Evolutionary conservation across 2,113 vertebrate genomes (phyloP).

Genomic region (Cygnus atratus): DNA sequence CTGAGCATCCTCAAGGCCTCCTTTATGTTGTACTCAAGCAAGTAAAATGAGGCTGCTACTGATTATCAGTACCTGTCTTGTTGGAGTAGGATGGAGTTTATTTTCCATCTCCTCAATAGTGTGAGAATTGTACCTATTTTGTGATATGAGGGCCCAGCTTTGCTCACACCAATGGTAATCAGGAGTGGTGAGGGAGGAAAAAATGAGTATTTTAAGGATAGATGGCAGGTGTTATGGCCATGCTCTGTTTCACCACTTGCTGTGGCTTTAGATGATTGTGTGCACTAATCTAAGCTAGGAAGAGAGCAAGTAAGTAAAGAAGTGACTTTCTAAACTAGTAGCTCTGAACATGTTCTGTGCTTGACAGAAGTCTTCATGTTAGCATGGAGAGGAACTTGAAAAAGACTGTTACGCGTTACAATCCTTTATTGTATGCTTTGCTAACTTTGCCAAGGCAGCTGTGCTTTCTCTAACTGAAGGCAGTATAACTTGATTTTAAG

Average conservation of each 20-base stretch:
- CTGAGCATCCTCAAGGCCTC: no score
- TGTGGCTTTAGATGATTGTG: not conserved
- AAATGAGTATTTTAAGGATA: accelerated
- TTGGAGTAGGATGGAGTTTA: not conserved
- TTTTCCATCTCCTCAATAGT: accelerated
- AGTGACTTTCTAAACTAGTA: not conserved
- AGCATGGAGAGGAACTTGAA: not conserved
- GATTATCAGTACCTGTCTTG: not conserved
- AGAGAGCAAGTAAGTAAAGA: not conserved
- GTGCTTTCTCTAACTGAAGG: not conserved
- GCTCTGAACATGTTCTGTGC: not conserved
- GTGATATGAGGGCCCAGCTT: accelerated
- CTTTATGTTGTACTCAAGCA: not conserved
- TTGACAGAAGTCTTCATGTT: not conserved
- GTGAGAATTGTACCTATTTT: accelerated
- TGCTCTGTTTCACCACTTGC: not conserved
- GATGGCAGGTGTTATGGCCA: not conserved
- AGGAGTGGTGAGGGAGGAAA: no score
- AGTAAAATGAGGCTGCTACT: not conserved
- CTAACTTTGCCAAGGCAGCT: not conserved
- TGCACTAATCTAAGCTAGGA: not conserved
- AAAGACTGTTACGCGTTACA: not conserved
- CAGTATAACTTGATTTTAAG: not conserved
- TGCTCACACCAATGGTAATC: not conserved
- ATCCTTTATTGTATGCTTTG: not conserved